A percentile compares a stretch with the other conserved stretches of the same genome.
Conservation (phyloP, 2,888 invertebrate species). For the Pecten maximus region DNA sequence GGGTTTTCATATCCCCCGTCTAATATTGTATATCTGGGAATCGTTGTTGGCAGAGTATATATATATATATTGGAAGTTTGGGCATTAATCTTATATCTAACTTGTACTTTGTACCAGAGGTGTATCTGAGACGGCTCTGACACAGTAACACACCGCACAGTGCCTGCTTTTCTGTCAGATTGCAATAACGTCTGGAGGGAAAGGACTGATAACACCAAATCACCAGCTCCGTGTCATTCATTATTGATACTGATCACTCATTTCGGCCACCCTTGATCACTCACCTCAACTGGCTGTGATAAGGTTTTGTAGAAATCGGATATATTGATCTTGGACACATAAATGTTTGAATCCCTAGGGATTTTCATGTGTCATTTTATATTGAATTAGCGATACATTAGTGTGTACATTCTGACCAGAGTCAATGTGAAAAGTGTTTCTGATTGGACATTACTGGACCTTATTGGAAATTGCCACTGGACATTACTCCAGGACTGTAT, state of each 20-base stretch:
- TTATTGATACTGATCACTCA: conserved; percentile 33
- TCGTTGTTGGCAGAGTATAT: background rate
- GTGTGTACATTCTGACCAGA: conserved; percentile 3
- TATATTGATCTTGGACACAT: conserved; percentile 12
- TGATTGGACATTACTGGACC: conserved; percentile 31
- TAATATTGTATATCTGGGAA: background rate
- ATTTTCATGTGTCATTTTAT: conserved; percentile 2
- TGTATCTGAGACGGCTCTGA: background rate
- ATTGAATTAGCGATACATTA: conserved; percentile 10
- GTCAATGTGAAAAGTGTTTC: background rate
- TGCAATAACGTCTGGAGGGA: background rate
- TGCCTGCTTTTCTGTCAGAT: background rate
- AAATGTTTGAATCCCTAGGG: conserved; percentile 25
- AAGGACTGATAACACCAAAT: background rate
- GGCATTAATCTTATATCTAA: conserved; percentile 1
- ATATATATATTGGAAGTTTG: background rate
- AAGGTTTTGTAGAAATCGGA: conserved; percentile 23
- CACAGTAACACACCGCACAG: background rate
- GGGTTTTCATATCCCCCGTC: background rate
- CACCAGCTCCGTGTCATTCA: background rate
- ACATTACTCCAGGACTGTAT: too few relatives aligned
- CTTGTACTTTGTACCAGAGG: background rate
- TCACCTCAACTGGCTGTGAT: background rate
- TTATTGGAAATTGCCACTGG: too few relatives aligned
- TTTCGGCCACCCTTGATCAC: conserved; percentile 7